Evolutionary conservation across 2,113 vertebrate species (phyloP), one percentile per base, ranked within the genome.

Genomic region (Lagopus muta): DNA sequence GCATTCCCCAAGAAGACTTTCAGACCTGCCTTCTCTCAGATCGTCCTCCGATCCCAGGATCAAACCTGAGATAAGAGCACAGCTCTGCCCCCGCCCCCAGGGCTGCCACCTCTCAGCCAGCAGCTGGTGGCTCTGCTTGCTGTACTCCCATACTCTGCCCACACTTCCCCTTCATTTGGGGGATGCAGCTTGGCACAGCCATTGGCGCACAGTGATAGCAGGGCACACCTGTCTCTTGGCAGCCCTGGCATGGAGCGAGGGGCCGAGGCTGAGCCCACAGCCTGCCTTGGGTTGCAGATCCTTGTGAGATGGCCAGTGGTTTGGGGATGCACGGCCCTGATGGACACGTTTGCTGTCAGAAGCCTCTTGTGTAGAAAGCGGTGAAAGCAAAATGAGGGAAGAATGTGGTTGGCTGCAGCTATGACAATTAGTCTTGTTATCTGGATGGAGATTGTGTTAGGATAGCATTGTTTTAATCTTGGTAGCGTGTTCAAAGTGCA

Each of bases 1-100:
- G 42, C 64, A 20, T 82, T 87, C 64, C 34, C 45, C 28, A 32
- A 52, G 67, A 89, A 92, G 76, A 92, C 90, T 82, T 82, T 88
- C 30, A 25, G 38, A 72, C 58, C 58, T 74, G 61, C 22, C 2
- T 92, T 94, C 86, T 84, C 58, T 88, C 3, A 1, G 36, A 69
- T 65, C n/a, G 48, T 36, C 7, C 13, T 89, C 21, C 70, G 43
- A 5, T 55, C 36, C 42, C 65, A 36, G 55, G 32, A 55, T 71
- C 57, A 48, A 71, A 81, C 73, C 73, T 54, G 8, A n/a, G 73
- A 18, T 74, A 30, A 67, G 65, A 86, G 27, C 0, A 0, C 43
- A 58, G 58, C 57, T 83, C 42, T 72, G 64, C 58, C 11, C 1
- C 82, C 66, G 10, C 28, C 70, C 50, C 57, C 34, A 38, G 55